phyloP scores from a whole-genome alignment of 2,888 invertebrate genomes.

The Anagyrus pseudococci region DNA sequence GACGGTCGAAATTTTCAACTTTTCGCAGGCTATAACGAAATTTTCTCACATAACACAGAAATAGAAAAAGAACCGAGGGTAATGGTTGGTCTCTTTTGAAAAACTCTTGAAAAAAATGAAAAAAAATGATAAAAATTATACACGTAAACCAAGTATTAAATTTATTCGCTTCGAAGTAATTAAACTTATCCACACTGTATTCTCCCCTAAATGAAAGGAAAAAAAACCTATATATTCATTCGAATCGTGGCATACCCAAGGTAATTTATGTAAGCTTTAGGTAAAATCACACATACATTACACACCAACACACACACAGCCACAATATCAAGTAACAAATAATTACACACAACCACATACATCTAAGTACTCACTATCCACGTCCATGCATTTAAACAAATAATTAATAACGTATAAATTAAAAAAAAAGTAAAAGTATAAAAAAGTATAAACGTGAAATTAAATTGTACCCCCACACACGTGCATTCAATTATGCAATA shows the following conservation, averaged over 20 bases:
- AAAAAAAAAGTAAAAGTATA: constrained; percentile 17
- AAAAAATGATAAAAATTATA: constrained; percentile 21
- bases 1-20: constrained; percentile 29
- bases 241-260: constrained; percentile 44
- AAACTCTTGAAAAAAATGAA: constrained; percentile 28
- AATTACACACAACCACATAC: constrained; percentile 14
- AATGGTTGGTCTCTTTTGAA: constrained; percentile 37
- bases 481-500: constrained; percentile 31
- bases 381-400: constrained; percentile 24
- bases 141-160: constrained; percentile 37
- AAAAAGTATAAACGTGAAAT: constrained; percentile 30
- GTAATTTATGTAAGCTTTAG: constrained; percentile 41
- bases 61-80: constrained; percentile 23
- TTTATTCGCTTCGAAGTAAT: constrained; percentile 45
- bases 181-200: constrained; percentile 39
- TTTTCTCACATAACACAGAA: constrained; percentile 23
- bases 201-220: constrained; percentile 36
- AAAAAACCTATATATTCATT: constrained; percentile 44
- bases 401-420: constrained; percentile 17
- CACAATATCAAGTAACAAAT: no score
- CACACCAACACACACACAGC: not conserved
- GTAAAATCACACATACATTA: constrained; percentile 18
- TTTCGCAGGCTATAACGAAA: not conserved
- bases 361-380: constrained; percentile 27
- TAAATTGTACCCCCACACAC: constrained; percentile 20